Evolutionary conservation across 2,888 invertebrate species (phyloP), one percentile per base, ranked within the genome.

Genomic region (Zonitis immaculata): DNA sequence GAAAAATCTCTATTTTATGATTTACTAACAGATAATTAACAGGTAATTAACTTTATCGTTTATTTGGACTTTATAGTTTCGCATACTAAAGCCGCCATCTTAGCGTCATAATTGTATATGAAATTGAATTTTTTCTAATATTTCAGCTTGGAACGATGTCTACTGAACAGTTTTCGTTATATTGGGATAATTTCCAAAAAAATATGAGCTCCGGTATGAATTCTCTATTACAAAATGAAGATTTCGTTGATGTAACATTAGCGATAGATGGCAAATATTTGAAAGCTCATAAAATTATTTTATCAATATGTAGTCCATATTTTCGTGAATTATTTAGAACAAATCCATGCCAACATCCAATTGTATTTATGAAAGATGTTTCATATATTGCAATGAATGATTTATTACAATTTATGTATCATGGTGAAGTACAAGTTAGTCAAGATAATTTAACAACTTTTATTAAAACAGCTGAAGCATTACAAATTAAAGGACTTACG

Each of bases 151-250:
- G 68, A 66, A 66, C 66, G 55, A 75, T 75, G 74, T 81, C 81
- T 79, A 81, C 81, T 73, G 83, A 83, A 76, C 83, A 84, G 75
- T 84, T 83, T 72, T 86, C 86, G 72, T 78, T 86, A 74, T 82
- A 84, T 72, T 86, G 86, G 86, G 86, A 86, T 72, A 85, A 86
- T 77, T 86, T 86, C 79, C 85, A 85, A 75, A 82, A 82, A 59
- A 86, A 85, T 71, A 78, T 86, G 66, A 81, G 84, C 64, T 80
- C 81, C 69, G 85, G 85, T 54, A 84, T 86, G 62, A 84, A 84
- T 66, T 69, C 73, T 6, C 57, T 76, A 53, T 56, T 75, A 27
- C 72, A 75, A 61, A 71, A 66, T 52, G 75, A 76, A 63, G 75
- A 76, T 60, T 64, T 76, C 49, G 76, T 76, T n/a, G 76, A 76